Percentiles rank a stretch among this genome's conserved stretches.
phyloP scores from a whole-genome alignment of 2,113 vertebrate genomes.

The Nesogale talazaci region DNA sequence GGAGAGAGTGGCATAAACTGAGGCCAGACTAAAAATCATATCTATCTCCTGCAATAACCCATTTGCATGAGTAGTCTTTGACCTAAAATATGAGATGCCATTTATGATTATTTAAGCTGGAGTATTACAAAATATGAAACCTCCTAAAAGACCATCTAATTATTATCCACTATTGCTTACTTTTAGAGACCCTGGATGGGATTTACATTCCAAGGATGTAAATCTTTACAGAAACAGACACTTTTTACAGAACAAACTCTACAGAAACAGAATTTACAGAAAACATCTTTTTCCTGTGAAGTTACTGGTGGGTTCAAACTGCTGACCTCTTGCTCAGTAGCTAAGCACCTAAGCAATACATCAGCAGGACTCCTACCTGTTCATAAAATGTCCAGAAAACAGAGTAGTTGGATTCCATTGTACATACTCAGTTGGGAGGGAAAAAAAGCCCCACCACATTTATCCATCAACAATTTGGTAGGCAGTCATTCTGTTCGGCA shows the following conservation, averaged over 20 bases:
- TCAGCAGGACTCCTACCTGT: not conserved
- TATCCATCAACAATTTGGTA: not conserved
- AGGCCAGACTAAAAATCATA: not conserved
- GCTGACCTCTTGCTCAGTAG: no score
- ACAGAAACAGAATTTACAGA: no score
- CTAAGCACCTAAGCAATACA: no score
- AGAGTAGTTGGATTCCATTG: not conserved
- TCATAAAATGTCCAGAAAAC: not conserved
- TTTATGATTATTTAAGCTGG: not conserved
- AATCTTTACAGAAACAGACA: no score
- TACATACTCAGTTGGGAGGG: not conserved
- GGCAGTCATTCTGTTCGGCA: not conserved
- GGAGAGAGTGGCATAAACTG: not conserved
- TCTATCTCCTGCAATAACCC: not conserved
- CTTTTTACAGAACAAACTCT: no score
- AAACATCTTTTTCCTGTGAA: no score
- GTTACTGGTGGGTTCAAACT: no score
- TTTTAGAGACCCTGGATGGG: no score
- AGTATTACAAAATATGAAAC: not conserved
- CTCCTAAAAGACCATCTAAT: not conserved
- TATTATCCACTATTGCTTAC: not conserved
- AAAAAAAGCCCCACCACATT: constrained; percentile 13
- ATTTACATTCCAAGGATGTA: no score
- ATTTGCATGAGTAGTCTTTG: not conserved
- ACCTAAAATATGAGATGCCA: not conserved